A percentile compares a stretch with the other conserved stretches of the same genome.
Conservation (phyloP, 2,113 vertebrate genomes). For the Rhodinocichla rosea region DNA sequence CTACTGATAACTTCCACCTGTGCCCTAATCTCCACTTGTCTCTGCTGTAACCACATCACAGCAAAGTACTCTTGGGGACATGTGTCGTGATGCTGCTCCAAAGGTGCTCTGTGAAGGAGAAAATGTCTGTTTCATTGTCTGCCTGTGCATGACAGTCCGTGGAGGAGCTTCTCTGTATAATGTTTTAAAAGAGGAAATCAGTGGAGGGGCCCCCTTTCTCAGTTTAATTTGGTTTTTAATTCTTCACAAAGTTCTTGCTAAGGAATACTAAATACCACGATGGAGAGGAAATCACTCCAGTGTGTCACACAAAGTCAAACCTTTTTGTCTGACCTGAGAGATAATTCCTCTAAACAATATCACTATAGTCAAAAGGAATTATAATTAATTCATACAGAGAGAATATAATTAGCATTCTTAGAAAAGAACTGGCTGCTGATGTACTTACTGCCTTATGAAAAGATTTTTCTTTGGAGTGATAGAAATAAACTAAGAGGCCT, state of each 20-base stretch:
- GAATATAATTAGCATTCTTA: conserved; percentile 66
- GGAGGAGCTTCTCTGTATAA: not conserved
- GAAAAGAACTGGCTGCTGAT: conserved; percentile 49
- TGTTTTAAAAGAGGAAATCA: conserved; percentile 41
- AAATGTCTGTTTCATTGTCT: not conserved
- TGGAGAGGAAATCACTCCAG: conserved; percentile 47
- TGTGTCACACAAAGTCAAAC: conserved; percentile 62
- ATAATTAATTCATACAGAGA: conserved; percentile 70
- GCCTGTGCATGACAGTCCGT: not conserved
- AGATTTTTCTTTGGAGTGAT: conserved; percentile 29
- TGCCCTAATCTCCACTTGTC: not conserved
- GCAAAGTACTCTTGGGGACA: not conserved
- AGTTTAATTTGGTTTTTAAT: conserved; percentile 68
- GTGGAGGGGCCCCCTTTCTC: not conserved
- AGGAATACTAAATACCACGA: conserved; percentile 58
- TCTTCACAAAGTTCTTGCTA: conserved; percentile 44
- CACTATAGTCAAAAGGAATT: conserved; percentile 56
- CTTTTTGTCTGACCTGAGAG: conserved; percentile 64
- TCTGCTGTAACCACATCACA: not conserved
- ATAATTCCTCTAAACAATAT: conserved; percentile 72
- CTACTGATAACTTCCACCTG: not conserved
- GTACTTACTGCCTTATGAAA: conserved; percentile 3
- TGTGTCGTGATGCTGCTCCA: not conserved
- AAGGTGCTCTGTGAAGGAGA: not conserved
- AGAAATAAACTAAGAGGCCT: conserved; percentile 40